Evolutionary conservation across 2,888 invertebrate species (phyloP), one percentile per base, ranked within the genome.

Genomic region (Trachelus stipa): DNA sequence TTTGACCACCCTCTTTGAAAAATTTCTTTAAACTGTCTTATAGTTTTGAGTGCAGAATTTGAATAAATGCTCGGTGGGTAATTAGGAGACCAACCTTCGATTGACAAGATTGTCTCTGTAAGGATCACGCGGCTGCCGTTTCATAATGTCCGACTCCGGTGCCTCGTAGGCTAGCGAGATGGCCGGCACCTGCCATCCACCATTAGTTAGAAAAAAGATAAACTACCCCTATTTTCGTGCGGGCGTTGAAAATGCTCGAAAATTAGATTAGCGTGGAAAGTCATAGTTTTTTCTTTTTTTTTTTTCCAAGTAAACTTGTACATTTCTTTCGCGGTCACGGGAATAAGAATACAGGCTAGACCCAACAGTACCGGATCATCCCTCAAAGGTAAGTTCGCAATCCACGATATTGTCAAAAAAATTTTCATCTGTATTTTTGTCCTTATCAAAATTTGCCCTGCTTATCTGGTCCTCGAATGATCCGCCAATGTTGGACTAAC

Each of bases 151-250:
- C 93, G 97, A 97, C 95, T 98, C 98, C 93, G 98, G 97, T 94
- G 97, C 97, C 95, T 98, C 98, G 94, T 98, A 98, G 94, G 98
- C 98, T 95, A 98, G 96, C 93, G 98, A 98, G 94, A 98, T 98
- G 94, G 98, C 98, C 93, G 98, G 98, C 94, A 98, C 97, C 98
- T 97, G 90, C 88, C 89, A 89, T 91, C 88, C 89, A 88, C 88
- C 88, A 90, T 87, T 87, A 85, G 87, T 90, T 86, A 89, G 86
- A 88, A 86, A 86, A 81, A 83, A 40, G 1, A 79, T 82, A 81
- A 83, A 79, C 79, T 81, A 80, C 0, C 31, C 69, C 30, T 15
- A 33, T 69, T 33, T 33, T 12, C 30, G 69, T 69, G 69, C 33
- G 30, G 33, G 69, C 69, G 30, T 31, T 69, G 1, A 40, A 40